Evolutionary conservation across 2,888 invertebrate species (phyloP).

Genomic region (Quadroppia sp.): DNA sequence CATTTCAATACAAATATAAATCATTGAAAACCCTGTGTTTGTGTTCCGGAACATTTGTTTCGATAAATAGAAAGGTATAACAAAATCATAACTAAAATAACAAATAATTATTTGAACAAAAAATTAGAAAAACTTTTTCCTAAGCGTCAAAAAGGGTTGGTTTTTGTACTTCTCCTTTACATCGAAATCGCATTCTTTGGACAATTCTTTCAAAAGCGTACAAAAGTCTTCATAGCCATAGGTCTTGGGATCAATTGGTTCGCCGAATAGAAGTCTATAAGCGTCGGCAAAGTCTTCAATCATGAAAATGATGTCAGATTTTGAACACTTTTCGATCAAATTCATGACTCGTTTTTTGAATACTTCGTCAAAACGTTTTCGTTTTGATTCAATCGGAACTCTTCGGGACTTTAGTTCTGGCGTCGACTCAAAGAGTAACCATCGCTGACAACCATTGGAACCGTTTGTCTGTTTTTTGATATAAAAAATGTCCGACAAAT

Average conservation of each 20-base stretch:
- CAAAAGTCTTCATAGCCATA: background rate
- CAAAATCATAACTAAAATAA: too few species aligned
- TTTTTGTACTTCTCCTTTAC: background rate
- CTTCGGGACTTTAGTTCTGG: background rate
- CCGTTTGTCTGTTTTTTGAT: background rate
- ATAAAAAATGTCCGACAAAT: background rate
- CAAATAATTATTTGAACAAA: too few species aligned
- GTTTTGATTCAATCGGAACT: background rate
- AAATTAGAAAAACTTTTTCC: too few species aligned
- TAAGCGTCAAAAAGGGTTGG: background rate
- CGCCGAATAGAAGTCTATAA: background rate
- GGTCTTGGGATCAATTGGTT: background rate
- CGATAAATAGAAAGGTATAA: too few species aligned
- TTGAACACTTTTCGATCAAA: background rate
- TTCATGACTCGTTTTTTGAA: background rate
- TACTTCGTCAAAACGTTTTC: background rate
- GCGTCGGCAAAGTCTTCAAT: slow-evolving; percentile 1
- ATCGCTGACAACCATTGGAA: too few species aligned
- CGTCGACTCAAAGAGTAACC: background rate
- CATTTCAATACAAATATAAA: too few species aligned
- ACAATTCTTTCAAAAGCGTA: background rate
- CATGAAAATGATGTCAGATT: too few species aligned
- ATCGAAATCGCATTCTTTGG: slow-evolving; percentile 21
- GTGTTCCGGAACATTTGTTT: too few species aligned
- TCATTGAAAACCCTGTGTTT: too few species aligned